Base-by-base conservation (phyloP, 2,888 invertebrate species). In the Dione juno region DNA sequence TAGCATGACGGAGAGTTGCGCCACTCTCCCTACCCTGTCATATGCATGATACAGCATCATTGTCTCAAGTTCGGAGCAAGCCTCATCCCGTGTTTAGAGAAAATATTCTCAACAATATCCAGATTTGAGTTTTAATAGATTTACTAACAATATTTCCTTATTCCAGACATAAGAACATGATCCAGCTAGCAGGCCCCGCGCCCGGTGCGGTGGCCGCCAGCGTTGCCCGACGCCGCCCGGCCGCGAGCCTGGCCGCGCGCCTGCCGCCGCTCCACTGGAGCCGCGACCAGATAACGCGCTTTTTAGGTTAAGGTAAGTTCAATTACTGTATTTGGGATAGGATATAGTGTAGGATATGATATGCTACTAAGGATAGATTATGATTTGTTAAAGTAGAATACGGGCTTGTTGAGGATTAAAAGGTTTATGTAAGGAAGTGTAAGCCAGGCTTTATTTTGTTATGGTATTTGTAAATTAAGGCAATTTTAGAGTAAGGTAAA, bases 181-280 rank as follows among this genome's bases (percentile, higher is more conserved):
- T 80, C 77, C 72, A 82, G 75, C 81, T 84, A 58, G 79, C 84
- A 81, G 84, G 82, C 75, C 83, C 74, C 37, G 77, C 77, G 79
- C 80, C 82, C 81, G 80, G 78, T 84, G 88, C 82, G 79, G 81
- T 82, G 82, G 84, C 81, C 85, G 87, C 81, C 86, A 82, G 74
- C 85, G 88, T 85, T 85, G 74, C 52, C 8, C 41, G 80, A 81
- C 84, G 83, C 70, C 84, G 85, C 76, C 78, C 84, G 86, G 74
- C 68, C 72, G 74, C 66, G 58, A 48, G 82, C 14, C 83, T 83
- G 83, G 84, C 84, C 77, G 82, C 85, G 81, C 66, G 74, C 74
- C 80, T 78, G 76, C 71, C 77, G 67, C 75, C 66, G 71, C 77
- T 75, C 78, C 78, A 0, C 37, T 78, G 73, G 85, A 82, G 78